A percentile compares a stretch with the other conserved stretches of the same genome.
Conservation (phyloP, 1,140 invertebrate species). For the Drosophila novamexicana region DNA sequence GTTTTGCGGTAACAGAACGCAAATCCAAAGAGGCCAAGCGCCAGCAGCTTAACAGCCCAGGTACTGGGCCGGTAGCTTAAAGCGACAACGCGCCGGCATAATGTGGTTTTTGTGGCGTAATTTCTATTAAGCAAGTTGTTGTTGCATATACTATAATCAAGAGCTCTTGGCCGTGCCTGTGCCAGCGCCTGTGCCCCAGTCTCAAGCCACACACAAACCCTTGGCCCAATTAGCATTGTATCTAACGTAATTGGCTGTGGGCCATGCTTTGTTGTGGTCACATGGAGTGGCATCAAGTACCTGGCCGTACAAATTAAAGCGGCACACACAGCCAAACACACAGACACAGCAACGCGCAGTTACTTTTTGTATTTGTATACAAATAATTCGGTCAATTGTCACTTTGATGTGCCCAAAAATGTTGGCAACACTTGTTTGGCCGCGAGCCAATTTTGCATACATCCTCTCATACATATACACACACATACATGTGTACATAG, state of each 20-base stretch:
- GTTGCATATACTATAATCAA: slow-evolving; percentile 61
- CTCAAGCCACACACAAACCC: slow-evolving; percentile 5
- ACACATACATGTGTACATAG: neutral
- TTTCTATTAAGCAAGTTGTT: slow-evolving; percentile 65
- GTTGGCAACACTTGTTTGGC: slow-evolving; percentile 62
- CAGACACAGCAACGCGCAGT: slow-evolving; percentile 1
- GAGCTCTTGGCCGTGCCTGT: slow-evolving; percentile 2
- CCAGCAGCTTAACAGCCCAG: slow-evolving; percentile 31
- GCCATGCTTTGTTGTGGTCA: slow-evolving; percentile 71
- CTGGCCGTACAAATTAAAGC: slow-evolving; percentile 44
- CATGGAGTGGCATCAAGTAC: slow-evolving; percentile 46
- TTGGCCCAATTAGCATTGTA: slow-evolving; percentile 72
- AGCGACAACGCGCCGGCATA: slow-evolving; percentile 71
- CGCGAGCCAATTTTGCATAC: slow-evolving; percentile 52
- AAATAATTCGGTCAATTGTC: slow-evolving; percentile 73
- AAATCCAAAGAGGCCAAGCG: slow-evolving; percentile 50
- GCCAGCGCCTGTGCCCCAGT: neutral
- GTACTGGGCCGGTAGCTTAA: slow-evolving; percentile 35
- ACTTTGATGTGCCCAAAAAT: slow-evolving; percentile 64
- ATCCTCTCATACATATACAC: neutral
- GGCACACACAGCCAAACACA: slow-evolving; percentile 6
- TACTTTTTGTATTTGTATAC: slow-evolving; percentile 26
- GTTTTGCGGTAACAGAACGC: slow-evolving; percentile 70
- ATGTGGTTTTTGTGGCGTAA: slow-evolving; percentile 75
- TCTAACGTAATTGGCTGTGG: slow-evolving; percentile 69